Base-by-base conservation (phyloP, 2,113 vertebrate genomes). In the Ptyas mucosa region DNA sequence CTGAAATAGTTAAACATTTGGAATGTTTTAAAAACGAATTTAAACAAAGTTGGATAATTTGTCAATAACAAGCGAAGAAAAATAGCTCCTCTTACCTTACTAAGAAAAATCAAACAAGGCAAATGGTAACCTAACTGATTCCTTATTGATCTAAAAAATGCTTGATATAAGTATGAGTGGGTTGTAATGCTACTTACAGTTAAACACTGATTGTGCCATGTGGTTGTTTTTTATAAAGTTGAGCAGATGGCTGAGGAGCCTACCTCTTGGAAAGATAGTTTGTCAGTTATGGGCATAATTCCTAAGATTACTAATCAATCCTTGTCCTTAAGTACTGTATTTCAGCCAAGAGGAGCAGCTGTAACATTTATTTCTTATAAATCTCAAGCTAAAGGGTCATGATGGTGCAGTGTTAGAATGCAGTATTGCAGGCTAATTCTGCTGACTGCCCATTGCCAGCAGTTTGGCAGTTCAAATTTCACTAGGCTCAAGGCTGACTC, bases 151-250 rank as follows among this genome's bases (percentile, higher is more conserved):
- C 90, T 89, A 89, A 57, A 46, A 89, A 54, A 46, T 89, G 85
- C 52, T 94, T 57, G 54, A 88, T 89, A 55, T 94, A 61, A 53
- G 52, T 94, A 96, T 95, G 90, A 94, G 94, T 95, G 91, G 91
- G 88, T 91, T 95, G 93, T 90, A 88, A 92, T 94, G 90, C 89
- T 88, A 89, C 26, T 92, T 2, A 15, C 26, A 6, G 89, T 75
- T 96, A 94, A 93, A 39, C 10, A n/a, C 81, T 95, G 90, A 93
- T 57, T 64, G 52, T 1, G 58, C 14, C 0, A 2, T 12, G 90
- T 0, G 94, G 93, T 53, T 94, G 34, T 92, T 93, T 94, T 2
- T 3, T 89, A 81, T 1, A 0, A 91, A 90, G 91, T 91, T 95
- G 93, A 96, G 88, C 94, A 88, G 87, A 92, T 89, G 93, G 87